Conservation (phyloP, 30 jellyfish, hydroid and myxozoan species). For the Morbakka virulenta region DNA sequence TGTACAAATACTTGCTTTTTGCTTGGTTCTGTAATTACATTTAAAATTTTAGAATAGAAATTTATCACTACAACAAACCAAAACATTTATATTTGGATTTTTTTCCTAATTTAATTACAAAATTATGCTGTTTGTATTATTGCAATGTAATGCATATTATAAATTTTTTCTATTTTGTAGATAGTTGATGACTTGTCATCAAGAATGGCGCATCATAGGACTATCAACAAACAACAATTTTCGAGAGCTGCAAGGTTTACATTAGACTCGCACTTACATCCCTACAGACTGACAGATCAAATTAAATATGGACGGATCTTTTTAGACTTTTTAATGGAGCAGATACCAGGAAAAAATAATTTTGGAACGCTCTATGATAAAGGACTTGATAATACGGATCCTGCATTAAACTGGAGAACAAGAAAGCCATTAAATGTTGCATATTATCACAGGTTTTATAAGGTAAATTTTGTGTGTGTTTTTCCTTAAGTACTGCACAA, state of each 20-base stretch:
- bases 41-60: too few species aligned
- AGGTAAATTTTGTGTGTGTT: too few species aligned
- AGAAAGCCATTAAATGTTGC: conserved; percentile 56
- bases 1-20: too few species aligned
- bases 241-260: conserved; percentile 88
- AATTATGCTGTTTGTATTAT: too few species aligned
- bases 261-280: conserved; percentile 35
- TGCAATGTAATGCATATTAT: too few species aligned
- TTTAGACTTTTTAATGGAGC: conserved; percentile 86
- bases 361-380: conserved; percentile 54
- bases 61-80: too few species aligned
- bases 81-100: too few species aligned
- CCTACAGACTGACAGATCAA: conserved; percentile 28
- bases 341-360: conserved; percentile 90
- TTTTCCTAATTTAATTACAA: too few species aligned
- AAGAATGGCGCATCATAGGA: conserved; percentile 51
- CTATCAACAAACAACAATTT: conserved; percentile 30
- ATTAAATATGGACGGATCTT: neutral
- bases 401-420: conserved; percentile 27
- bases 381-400: conserved; percentile 64
- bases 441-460: conserved; percentile 58
- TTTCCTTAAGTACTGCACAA: too few species aligned
- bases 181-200: conserved; percentile 77
- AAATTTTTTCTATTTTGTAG: too few species aligned
- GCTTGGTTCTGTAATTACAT: too few species aligned